Evolutionary conservation across 2,113 vertebrate species (phyloP).

Genomic region (Rafetus swinhoei): DNA sequence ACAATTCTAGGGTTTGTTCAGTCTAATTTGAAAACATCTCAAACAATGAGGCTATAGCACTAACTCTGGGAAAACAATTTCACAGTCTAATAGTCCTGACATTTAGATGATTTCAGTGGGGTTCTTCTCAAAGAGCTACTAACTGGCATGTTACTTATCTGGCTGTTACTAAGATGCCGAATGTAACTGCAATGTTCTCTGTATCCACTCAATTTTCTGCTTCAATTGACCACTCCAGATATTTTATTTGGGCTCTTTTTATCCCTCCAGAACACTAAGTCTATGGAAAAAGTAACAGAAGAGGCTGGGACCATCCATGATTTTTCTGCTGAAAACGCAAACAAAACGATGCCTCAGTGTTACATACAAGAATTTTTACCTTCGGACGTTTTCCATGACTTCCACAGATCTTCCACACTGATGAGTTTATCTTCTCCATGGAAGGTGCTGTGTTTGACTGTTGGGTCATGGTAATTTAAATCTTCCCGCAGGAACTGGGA

Average conservation of each 20-base stretch:
- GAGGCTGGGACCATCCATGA: not conserved
- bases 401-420: slow-evolving; percentile 97
- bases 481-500: slow-evolving; percentile 95
- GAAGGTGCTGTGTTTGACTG: slow-evolving; percentile 96
- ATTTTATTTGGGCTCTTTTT: not conserved
- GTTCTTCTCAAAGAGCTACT: not conserved
- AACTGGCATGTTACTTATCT: not conserved
- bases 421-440: slow-evolving; percentile 98
- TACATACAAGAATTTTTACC: slow-evolving; percentile 76
- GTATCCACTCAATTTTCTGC: not conserved
- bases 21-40: not conserved
- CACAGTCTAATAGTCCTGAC: not conserved
- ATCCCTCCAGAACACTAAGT: not conserved
- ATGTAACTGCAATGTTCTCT: not conserved
- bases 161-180: not conserved
- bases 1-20: not conserved
- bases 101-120: not conserved
- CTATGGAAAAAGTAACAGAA: not conserved
- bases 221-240: not conserved
- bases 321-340: not conserved
- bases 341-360: accelerated
- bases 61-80: not conserved
- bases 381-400: slow-evolving; percentile 94
- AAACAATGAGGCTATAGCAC: not conserved
- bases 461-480: slow-evolving; percentile 96